Evolutionary conservation across 2,888 invertebrate species (phyloP), one percentile per base, ranked within the genome.

Genomic region (Netelia virgata): DNA sequence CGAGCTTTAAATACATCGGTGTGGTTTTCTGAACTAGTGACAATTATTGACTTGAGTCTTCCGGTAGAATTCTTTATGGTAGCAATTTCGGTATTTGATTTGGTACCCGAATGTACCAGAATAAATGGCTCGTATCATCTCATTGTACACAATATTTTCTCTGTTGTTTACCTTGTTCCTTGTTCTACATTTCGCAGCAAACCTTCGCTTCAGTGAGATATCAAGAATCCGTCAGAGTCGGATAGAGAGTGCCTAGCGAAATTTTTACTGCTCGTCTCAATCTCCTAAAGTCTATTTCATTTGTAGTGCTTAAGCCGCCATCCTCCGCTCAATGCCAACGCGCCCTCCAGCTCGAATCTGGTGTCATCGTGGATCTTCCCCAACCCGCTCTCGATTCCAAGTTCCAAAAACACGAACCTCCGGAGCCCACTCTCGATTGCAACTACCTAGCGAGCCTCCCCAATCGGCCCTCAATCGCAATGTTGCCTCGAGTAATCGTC

Each of bases 161-260:
- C 97, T 96, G n/a, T 95, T 95, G 93, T 97, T 98, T 93, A 1
- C 23, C 23, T 23, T 23, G 23, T 23, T 98, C 98, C 43, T 96
- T 93, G 0, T 97, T 97, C 94, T 98, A 98, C 97, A 98, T 98
- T 94, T 99, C 98, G 93, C 97, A 98, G 93, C 98, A 98, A n/a
- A 98, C 98, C 14, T 98, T 98, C 0, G 98, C 98, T 94, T 98
- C 98, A 0, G 98, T 98, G 41, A 96, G 94, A 92, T 96, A 98
- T 1, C 96, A 97, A 86, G 97, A 95, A 87, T 98, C 97, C 50
- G 96, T 97, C 18, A 98, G 94, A 3, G 96, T 96, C 0, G 98
- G 98, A 90, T 96, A 96, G 63, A 98, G 94, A 87, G 98, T 96
- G 91, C n/a, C n/a, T n/a, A n/a, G n/a, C n/a, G n/a, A n/a, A n/a